Conservation (phyloP, 2,888 invertebrate species). For the Tachina lurida region DNA sequence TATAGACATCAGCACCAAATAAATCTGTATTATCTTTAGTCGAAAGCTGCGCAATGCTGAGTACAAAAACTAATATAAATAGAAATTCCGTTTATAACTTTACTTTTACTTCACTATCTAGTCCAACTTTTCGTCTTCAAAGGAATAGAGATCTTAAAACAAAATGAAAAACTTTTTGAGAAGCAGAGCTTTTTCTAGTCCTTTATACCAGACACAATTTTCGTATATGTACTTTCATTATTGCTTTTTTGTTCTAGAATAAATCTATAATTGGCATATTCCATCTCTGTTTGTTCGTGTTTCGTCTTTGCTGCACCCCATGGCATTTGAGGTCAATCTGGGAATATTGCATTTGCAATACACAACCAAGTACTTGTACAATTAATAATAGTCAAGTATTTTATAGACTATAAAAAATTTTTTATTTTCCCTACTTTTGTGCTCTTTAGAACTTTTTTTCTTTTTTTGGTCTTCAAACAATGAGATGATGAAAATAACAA, state of each 20-base stretch:
- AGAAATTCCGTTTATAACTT: too few relatives aligned
- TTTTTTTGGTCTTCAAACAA: slow-evolving; percentile 23
- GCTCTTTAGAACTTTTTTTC: neutral
- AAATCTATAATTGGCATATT: slow-evolving; percentile 20
- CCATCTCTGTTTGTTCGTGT: neutral
- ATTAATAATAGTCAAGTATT: slow-evolving; percentile 62
- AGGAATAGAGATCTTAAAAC: neutral
- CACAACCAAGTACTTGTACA: slow-evolving; percentile 37
- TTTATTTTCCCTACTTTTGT: slow-evolving; percentile 34
- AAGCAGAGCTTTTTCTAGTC: neutral
- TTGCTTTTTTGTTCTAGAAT: neutral
- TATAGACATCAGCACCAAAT: too few relatives aligned
- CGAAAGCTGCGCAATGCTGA: too few relatives aligned
- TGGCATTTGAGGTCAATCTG: slow-evolving; percentile 32
- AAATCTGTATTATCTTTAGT: too few relatives aligned
- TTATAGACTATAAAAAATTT: slow-evolving; percentile 51
- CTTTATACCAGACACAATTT: neutral
- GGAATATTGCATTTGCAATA: slow-evolving; percentile 31
- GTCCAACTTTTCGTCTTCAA: neutral
- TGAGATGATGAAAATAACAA: slow-evolving; percentile 37
- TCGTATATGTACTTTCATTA: neutral
- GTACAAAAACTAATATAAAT: too few relatives aligned
- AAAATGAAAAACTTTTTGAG: too few relatives aligned
- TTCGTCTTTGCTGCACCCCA: slow-evolving; percentile 1
- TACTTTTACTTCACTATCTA: too few relatives aligned